These are phyloP conservation scores for Prionace glauca DNA, from an alignment of 2,797 vertebrate genomes.

Conservation along the genomic window DNA sequence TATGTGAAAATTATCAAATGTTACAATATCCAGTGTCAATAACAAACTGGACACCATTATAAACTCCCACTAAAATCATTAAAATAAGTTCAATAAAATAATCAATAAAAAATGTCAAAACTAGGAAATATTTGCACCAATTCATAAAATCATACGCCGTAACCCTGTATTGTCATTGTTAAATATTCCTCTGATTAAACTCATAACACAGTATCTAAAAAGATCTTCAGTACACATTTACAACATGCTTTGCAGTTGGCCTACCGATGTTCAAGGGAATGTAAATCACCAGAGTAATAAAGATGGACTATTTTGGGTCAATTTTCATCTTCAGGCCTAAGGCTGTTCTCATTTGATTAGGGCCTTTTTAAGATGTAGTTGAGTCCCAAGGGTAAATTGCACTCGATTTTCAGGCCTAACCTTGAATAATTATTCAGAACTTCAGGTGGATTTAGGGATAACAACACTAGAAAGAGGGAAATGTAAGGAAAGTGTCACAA, in stretches of 20 bases:
- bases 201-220: background rate
- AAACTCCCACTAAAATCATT: background rate
- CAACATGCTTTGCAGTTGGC: background rate
- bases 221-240: background rate
- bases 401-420: background rate
- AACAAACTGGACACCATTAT: background rate
- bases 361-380: background rate
- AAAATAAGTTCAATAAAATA: too few relatives aligned
- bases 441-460: background rate
- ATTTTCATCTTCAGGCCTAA: background rate
- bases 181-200: background rate
- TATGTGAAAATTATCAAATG: background rate
- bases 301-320: background rate
- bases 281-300: background rate
- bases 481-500: background rate
- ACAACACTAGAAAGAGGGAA: background rate
- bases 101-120: background rate
- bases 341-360: background rate
- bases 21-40: background rate
- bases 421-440: background rate
- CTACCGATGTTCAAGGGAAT: background rate
- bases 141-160: background rate
- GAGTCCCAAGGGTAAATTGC: background rate
- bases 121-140: background rate
- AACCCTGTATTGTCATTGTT: background rate